Evolutionary conservation across 2,113 vertebrate species (phyloP), one percentile per base, ranked within the genome.

Genomic region (Vulpes lagopus): DNA sequence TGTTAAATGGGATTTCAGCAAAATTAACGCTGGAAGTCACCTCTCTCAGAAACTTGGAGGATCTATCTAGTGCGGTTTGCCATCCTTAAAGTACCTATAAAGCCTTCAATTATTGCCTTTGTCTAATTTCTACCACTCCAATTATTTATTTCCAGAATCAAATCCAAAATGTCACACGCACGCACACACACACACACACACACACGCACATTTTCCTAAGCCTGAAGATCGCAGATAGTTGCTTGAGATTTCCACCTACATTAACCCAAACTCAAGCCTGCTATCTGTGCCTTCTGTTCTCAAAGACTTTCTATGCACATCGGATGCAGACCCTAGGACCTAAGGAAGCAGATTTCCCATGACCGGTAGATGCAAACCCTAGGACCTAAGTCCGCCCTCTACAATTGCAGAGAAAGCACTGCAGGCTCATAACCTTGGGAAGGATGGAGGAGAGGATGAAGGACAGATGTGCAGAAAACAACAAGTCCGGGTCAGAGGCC

Each of bases 361-460:
- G 60, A 5, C 15, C 35, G 5, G 22, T 2, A 1, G 25, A 11
- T 11, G 19, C 25, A 30, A 35, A 17, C 15, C 3, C 8, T 57
- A 27, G 38, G 32, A 27, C 43, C 59, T 16, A 59, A 9, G 10
- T 30, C 55, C 73, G 9, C n/a, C 22, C 32, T 22, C 2, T 16
- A 3, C 30, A 60, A 14, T 8, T 27, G 27, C 10, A 53, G 25
- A 85, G 30, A 11, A 43, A 53, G 38, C 35, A 16, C 10, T 93
- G 9, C 10, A 73, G 78, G 22, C 22, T 78, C 35, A 7, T 23
- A 11, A 10, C 16, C 6, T 67, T 38, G 3, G 1, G 3, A 51
- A 57, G 6, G 3, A 2, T 2, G 16, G 16, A 53, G 49, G n/a
- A 25, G 17, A 84, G 17, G 0, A 2, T 14, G 16, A 25, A 27